phyloP scores from a whole-genome alignment of 2,888 invertebrate species.

The Tenthredo distinguenda region DNA sequence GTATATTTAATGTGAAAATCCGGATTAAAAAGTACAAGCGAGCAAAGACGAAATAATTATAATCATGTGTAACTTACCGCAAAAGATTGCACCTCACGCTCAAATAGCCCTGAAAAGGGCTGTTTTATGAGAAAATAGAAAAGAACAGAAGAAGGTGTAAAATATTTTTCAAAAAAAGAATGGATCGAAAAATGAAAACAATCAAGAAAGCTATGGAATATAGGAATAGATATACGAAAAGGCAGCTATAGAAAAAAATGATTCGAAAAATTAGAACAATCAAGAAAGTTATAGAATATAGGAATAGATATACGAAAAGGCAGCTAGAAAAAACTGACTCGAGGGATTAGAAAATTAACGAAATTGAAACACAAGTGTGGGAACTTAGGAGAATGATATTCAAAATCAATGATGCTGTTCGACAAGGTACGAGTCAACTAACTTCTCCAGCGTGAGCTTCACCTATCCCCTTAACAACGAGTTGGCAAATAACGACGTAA shows the following conservation, averaged over 20 bases:
- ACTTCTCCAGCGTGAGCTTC: background rate
- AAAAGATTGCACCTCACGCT: background rate
- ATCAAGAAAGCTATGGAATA: background rate
- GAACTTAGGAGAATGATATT: background rate
- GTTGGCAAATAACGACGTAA: background rate
- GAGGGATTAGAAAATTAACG: background rate
- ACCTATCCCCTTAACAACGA: background rate
- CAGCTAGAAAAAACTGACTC: background rate
- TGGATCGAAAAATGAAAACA: background rate
- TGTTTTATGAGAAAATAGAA: background rate
- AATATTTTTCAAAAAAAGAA: background rate
- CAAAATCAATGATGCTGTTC: background rate
- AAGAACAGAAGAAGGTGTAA: background rate
- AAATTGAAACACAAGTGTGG: background rate
- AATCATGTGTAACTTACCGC: background rate
- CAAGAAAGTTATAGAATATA: background rate
- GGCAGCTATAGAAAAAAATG: background rate
- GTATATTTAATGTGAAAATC: no score
- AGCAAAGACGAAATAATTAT: background rate
- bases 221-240: background rate
- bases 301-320: background rate
- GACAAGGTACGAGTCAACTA: no score
- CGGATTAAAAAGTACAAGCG: no score
- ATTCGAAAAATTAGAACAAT: background rate
- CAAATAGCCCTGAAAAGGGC: background rate